A percentile compares a stretch with the other conserved stretches of the same genome.
phyloP scores from a whole-genome alignment of 2,888 invertebrate genomes.

The Eupithecia centaureata region DNA sequence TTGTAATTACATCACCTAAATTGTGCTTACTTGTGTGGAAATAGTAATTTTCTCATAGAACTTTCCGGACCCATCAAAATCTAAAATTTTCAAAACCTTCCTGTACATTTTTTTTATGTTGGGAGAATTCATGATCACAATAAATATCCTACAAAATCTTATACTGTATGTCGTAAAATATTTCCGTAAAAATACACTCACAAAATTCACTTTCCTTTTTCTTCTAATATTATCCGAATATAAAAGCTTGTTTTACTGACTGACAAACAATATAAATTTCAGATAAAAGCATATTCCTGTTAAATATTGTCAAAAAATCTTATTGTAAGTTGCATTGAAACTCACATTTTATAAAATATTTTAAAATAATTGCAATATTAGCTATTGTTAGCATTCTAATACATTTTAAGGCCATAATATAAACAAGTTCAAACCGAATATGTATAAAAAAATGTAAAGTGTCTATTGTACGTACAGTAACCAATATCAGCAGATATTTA shows the following conservation, averaged over 20 bases:
- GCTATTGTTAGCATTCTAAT: too few species aligned
- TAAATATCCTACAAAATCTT: not conserved
- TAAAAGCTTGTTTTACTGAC: not conserved
- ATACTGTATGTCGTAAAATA: not conserved
- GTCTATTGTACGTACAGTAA: too few species aligned
- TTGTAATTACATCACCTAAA: not conserved
- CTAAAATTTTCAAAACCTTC: not conserved
- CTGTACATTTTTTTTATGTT: not conserved
- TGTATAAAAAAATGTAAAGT: too few species aligned
- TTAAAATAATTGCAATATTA: too few species aligned
- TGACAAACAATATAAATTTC: too few species aligned
- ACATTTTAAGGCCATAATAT: not conserved
- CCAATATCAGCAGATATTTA: not conserved
- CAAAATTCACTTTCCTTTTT: not conserved
- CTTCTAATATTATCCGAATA: not conserved
- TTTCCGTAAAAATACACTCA: not conserved
- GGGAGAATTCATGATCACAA: not conserved
- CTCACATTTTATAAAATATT: too few species aligned
- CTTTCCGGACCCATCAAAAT: not conserved
- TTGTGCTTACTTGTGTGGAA: not conserved
- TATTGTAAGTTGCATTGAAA: too few species aligned
- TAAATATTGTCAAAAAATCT: too few species aligned
- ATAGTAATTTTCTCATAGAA: not conserved
- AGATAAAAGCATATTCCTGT: too few species aligned
- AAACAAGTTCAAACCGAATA: too few species aligned